Evolutionary conservation across 2,797 vertebrate species (phyloP).

Genomic region (Rhynchotus rufescens): DNA sequence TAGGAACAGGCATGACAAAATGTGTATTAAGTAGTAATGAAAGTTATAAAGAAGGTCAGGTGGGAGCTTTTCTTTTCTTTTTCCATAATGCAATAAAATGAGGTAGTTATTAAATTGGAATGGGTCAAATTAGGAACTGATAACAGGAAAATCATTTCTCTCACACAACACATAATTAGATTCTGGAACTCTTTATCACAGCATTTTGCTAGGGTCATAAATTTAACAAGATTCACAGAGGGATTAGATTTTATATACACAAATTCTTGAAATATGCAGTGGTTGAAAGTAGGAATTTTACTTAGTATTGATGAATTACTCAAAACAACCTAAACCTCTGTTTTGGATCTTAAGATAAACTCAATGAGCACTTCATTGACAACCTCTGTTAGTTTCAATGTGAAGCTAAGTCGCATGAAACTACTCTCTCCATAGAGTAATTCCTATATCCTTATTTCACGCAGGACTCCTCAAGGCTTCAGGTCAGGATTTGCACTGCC

Average conservation of each 20-base stretch:
- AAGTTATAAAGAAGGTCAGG: conserved; percentile 64
- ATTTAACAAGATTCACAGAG: conserved; percentile 49
- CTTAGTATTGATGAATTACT: conserved; percentile 52
- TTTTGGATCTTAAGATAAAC: conserved; percentile 36
- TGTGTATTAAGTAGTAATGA: conserved; percentile 60
- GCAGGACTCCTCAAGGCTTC: neutral
- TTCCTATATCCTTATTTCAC: neutral
- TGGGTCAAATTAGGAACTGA: conserved; percentile 59
- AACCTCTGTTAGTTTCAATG: conserved; percentile 35
- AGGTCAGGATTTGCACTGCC: neutral
- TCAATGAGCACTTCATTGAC: conserved; percentile 15
- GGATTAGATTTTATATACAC: conserved; percentile 42
- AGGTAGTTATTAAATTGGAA: conserved; percentile 66
- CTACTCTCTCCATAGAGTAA: neutral
- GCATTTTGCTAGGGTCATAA: conserved; percentile 52
- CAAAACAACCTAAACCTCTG: conserved; percentile 30
- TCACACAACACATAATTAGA: conserved; percentile 66
- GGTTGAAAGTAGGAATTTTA: conserved; percentile 37
- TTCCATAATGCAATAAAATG: conserved; percentile 56
- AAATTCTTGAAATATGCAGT: conserved; percentile 40
- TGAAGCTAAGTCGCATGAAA: neutral
- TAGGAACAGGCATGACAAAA: conserved; percentile 52
- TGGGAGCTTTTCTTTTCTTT: conserved; percentile 60
- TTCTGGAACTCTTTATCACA: conserved; percentile 36
- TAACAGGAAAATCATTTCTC: conserved; percentile 73